Conservation (phyloP, 2,888 invertebrate genomes). For the Rhagonycha fulva region DNA sequence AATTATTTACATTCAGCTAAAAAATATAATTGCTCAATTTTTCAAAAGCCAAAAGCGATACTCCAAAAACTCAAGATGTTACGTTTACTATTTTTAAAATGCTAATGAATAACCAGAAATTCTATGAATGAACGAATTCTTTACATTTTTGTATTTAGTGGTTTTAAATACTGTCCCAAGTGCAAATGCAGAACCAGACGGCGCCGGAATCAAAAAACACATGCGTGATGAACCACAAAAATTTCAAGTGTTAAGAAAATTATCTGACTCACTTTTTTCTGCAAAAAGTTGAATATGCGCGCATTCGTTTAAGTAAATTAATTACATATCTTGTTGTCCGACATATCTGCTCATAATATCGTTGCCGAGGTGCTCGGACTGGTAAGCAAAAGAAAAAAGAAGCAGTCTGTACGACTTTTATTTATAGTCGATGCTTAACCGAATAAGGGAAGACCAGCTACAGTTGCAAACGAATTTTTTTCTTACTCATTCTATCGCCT, state of each 20-base stretch:
- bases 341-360: constrained; percentile 32
- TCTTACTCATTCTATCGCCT: constrained; percentile 23
- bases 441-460: constrained; percentile 41
- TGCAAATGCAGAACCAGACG: neutral
- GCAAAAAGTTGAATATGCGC: constrained; percentile 28
- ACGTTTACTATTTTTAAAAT: neutral
- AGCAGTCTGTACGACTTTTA: constrained; percentile 34
- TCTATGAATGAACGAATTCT: neutral
- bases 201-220: neutral
- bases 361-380: constrained; percentile 26
- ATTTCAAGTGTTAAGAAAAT: constrained; percentile 18
- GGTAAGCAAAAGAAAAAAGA: constrained; percentile 25
- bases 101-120: neutral
- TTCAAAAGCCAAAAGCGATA: neutral
- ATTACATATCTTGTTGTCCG: constrained; percentile 33
- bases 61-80: neutral
- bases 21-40: neutral
- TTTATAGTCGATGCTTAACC: constrained; percentile 39
- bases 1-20: neutral
- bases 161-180: neutral
- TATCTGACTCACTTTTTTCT: neutral
- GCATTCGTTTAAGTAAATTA: constrained; percentile 38
- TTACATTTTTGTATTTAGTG: neutral
- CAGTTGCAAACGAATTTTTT: constrained; percentile 21
- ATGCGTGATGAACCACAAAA: neutral